Evolutionary conservation across 2,888 invertebrate species (phyloP).

Genomic region (Drosophila putrida): DNA sequence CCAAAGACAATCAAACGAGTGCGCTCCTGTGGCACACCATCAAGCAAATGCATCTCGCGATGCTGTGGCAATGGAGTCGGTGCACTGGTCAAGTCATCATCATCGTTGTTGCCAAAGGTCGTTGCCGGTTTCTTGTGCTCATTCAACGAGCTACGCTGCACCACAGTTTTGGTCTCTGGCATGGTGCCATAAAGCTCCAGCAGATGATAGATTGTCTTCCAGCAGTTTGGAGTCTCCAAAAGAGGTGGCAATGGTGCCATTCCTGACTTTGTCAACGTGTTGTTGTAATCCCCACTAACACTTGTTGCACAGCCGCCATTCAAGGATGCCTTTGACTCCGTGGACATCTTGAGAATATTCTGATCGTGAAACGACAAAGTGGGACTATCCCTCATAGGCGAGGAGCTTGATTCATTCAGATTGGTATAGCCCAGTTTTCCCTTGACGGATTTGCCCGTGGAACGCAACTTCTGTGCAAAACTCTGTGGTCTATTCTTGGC

Average conservation of each 20-base stretch:
- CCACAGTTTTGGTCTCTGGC: slow-evolving; percentile 97
- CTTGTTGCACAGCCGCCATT: slow-evolving; percentile 84
- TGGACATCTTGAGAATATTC: slow-evolving; percentile 80
- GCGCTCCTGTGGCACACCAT: slow-evolving; percentile 87
- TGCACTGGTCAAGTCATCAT: slow-evolving; percentile 86
- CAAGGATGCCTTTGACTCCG: slow-evolving; percentile 84
- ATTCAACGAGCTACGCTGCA: slow-evolving; percentile 85
- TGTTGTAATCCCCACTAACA: slow-evolving; percentile 83
- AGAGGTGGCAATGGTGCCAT: slow-evolving; percentile 68
- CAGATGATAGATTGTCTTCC: slow-evolving; percentile 97
- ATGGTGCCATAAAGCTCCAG: slow-evolving; percentile 96
- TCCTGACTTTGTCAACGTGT: slow-evolving; percentile 81
- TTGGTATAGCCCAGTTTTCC: slow-evolving; percentile 92
- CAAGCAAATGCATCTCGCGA: slow-evolving; percentile 77
- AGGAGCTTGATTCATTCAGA: slow-evolving; percentile 90
- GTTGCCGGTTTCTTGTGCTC: slow-evolving; percentile 85
- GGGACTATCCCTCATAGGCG: slow-evolving; percentile 88
- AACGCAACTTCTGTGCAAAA: slow-evolving; percentile 94
- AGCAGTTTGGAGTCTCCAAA: slow-evolving; percentile 90
- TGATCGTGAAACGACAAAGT: slow-evolving; percentile 86
- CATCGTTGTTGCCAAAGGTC: slow-evolving; percentile 75
- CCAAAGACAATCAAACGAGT: slow-evolving; percentile 94
- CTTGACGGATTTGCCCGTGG: slow-evolving; percentile 94
- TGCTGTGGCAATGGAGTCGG: slow-evolving; percentile 83
- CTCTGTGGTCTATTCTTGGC: slow-evolving; percentile 90